A percentile compares a stretch with the other conserved stretches of the same genome.
phyloP scores from a whole-genome alignment of 2,888 invertebrate species.

The Macrophya annulata region DNA sequence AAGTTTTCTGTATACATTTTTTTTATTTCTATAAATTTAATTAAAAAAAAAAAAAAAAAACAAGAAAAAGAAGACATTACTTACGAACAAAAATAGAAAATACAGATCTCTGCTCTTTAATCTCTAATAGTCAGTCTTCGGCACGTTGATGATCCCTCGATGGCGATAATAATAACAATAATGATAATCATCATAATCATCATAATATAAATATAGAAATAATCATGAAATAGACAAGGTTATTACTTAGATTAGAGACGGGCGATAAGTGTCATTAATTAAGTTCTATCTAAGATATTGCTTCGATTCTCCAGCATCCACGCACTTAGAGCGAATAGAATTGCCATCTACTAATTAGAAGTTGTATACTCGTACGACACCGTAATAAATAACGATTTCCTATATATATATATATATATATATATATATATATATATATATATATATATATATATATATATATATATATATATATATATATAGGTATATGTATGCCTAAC shows the following conservation, averaged over 20 bases:
- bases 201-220: not conserved
- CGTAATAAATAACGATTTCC: constrained; percentile 7
- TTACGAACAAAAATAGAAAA: not conserved
- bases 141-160: not conserved
- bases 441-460: too few relatives aligned
- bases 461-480: not conserved
- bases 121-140: too few relatives aligned
- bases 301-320: not conserved
- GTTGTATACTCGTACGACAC: not conserved
- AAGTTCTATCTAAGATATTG: not conserved
- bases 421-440: too few relatives aligned
- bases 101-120: too few relatives aligned
- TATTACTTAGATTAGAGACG: not conserved
- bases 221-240: not conserved
- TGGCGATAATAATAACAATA: not conserved
- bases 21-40: too few relatives aligned
- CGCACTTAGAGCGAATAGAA: not conserved
- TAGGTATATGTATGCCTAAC: too few relatives aligned
- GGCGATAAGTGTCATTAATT: not conserved
- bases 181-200: not conserved
- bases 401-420: not conserved
- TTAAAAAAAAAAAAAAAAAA: too few relatives aligned
- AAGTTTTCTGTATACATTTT: not conserved
- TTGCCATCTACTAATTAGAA: not conserved
- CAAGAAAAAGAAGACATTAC: not conserved